Evolutionary conservation across 2,797 vertebrate species (phyloP), one percentile per base, ranked within the genome.

Genomic region (Pampus argenteus): DNA sequence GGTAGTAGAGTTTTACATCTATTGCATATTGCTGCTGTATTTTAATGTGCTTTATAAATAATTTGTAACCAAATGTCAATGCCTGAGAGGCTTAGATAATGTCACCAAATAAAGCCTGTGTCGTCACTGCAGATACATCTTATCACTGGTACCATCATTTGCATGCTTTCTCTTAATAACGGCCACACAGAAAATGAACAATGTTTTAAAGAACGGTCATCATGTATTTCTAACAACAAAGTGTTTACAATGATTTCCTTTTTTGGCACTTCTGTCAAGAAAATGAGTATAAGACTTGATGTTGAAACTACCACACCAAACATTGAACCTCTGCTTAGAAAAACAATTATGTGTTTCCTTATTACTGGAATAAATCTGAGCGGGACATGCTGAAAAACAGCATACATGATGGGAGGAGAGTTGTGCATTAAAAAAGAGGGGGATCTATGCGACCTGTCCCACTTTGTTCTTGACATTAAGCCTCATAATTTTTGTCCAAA

Each of bases 401-500:
- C n/a, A 42, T 20, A 47, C 4, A 0, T 59, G 10, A 67, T 36
- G 63, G 45, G 15, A 65, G 4, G 18, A 29, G n/a, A n/a, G n/a
- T n/a, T n/a, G n/a, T n/a, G n/a, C n/a, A n/a, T n/a, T n/a, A 40
- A 49, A 75, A 45, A 10, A n/a, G n/a, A n/a, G n/a, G n/a, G 2
- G 1, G 40, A 2, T 58, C 29, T 25, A 55, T 31, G n/a, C 25
- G 61, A 29, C 11, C 42, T 6, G 29, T 42, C 17, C 11, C 50
- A 56, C 42, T 44, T 68, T 59, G 60, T 42, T 70, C 54, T 72
- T 86, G 36, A 71, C 67, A 60, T 65, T 79, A 55, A 66, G n/a
- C 22, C 20, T 45, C 13, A 62, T 60, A 5, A 83, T 68, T 58
- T 56, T 70, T 72, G 22, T 50, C 29, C 20, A 28, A 62, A 67